phyloP scores from a whole-genome alignment of 2,797 vertebrate genomes.

The Strix occidentalis region DNA sequence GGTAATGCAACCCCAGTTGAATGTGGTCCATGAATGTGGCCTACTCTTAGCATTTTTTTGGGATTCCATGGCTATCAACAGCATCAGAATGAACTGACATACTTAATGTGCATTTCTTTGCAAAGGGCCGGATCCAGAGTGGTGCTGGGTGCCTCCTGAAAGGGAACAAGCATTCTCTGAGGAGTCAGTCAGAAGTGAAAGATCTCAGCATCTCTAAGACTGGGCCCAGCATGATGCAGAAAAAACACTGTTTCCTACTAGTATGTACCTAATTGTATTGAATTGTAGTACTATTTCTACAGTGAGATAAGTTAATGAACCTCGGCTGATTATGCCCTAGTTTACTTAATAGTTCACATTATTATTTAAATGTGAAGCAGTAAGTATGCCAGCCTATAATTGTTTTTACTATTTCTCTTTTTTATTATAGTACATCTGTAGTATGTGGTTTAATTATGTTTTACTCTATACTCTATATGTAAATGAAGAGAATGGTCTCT shows the following conservation, averaged over 20 bases:
- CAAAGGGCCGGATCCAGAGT: neutral
- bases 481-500: slow-evolving; percentile 35
- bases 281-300: slow-evolving; percentile 57
- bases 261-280: slow-evolving; percentile 56
- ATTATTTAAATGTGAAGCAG: slow-evolving; percentile 70
- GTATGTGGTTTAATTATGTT: slow-evolving; percentile 57
- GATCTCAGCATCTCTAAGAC: neutral
- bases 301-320: slow-evolving; percentile 72
- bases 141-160: neutral
- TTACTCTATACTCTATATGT: slow-evolving; percentile 47
- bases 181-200: slow-evolving; percentile 13
- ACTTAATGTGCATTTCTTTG: neutral
- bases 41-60: neutral
- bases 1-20: neutral
- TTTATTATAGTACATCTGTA: slow-evolving; percentile 59
- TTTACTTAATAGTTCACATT: slow-evolving; percentile 75
- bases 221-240: slow-evolving; percentile 2
- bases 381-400: slow-evolving; percentile 65
- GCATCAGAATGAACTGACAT: neutral
- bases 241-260: slow-evolving; percentile 11
- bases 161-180: neutral
- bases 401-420: slow-evolving; percentile 64
- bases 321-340: slow-evolving; percentile 67
- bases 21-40: fast-evolving
- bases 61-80: neutral